These are phyloP conservation scores for Pelagia noctiluca DNA, from an alignment of 30 jellyfish, hydroid and myxozoan genomes.

Conservation along the genomic window DNA sequence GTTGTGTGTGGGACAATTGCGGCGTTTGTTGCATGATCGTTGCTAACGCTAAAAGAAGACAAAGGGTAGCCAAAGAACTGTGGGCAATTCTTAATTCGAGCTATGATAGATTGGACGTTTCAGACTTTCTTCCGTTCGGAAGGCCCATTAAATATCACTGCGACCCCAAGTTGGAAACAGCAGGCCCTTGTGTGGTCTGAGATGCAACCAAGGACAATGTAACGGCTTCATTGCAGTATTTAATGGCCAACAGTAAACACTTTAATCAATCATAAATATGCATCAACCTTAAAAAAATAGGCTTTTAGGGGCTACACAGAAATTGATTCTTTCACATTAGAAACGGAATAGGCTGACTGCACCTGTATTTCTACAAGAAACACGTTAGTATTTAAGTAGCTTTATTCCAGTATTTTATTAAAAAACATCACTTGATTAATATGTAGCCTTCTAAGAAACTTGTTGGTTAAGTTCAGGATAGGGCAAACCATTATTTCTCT, in stretches of 20 bases:
- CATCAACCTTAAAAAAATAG: neutral
- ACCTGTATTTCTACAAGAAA: neutral
- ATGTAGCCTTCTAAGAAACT: no score
- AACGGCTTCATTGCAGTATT: neutral
- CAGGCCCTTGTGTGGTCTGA: conserved; percentile 88
- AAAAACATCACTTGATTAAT: no score
- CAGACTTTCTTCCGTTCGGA: conserved; percentile 82
- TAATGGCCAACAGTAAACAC: neutral
- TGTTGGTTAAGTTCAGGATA: no score
- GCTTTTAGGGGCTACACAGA: neutral
- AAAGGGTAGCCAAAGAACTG: conserved; percentile 81
- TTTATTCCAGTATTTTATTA: no score
- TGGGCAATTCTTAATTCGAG: conserved; percentile 75
- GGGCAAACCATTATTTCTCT: no score
- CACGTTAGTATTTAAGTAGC: no score
- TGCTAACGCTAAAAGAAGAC: conserved; percentile 70
- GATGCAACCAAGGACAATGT: neutral
- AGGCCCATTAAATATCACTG: conserved; percentile 60
- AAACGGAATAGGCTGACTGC: neutral
- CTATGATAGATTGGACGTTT: conserved; percentile 70
- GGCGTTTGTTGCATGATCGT: conserved; percentile 69
- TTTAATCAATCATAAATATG: neutral
- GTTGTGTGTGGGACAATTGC: conserved; percentile 80
- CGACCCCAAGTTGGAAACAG: conserved; percentile 87
- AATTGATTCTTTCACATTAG: neutral